phyloP scores from a whole-genome alignment of 2,797 vertebrate species.

The Odontamblyopus lacepedii region DNA sequence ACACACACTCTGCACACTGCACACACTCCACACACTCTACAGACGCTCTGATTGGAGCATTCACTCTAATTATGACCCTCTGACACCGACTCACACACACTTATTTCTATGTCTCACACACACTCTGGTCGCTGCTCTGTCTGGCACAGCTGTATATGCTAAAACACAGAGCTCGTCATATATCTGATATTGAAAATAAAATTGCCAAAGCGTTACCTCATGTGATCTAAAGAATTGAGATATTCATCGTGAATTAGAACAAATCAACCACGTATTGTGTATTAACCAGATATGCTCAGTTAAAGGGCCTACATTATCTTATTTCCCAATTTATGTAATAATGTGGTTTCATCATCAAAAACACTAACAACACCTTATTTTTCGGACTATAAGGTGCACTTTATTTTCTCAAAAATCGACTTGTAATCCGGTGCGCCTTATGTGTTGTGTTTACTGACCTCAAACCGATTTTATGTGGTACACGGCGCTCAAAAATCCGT shows the following conservation, averaged over 20 bases:
- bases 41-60: constrained; percentile 45
- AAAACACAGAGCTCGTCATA: not conserved
- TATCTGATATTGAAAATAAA: not conserved
- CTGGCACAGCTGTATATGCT: not conserved
- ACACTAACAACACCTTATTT: too few species aligned
- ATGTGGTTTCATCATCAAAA: too few species aligned
- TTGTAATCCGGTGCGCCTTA: too few species aligned
- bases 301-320: too few species aligned
- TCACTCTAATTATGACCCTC: constrained; percentile 40
- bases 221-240: not conserved
- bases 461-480: too few species aligned
- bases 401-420: too few species aligned
- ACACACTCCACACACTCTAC: constrained; percentile 11
- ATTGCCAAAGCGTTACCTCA: not conserved
- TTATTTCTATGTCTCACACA: not conserved
- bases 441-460: too few species aligned
- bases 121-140: not conserved
- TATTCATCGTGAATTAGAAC: not conserved
- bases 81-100: constrained; percentile 9
- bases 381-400: too few species aligned
- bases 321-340: too few species aligned
- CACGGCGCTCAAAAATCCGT: too few species aligned
- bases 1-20: constrained; percentile 9
- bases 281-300: not conserved
- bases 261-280: not conserved